These are phyloP conservation scores for Morelia viridis DNA, from an alignment of 2,797 vertebrate species.

Conservation along the genomic window DNA sequence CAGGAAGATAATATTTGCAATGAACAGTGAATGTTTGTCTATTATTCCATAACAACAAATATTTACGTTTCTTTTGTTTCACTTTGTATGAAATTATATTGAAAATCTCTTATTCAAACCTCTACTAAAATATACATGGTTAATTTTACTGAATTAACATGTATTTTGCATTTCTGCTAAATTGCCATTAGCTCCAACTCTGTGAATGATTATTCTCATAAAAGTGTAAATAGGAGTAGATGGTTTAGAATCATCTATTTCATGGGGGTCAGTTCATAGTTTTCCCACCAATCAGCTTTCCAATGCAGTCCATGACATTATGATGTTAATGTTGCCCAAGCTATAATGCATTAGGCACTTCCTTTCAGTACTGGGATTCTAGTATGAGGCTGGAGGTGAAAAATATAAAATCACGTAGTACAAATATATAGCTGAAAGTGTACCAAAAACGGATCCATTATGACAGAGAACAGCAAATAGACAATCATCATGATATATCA, in stretches of 20 bases:
- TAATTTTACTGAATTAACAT: not conserved
- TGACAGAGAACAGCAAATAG: not conserved
- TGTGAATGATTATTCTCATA: not conserved
- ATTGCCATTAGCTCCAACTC: not conserved
- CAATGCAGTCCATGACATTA: not conserved
- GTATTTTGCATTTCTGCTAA: not conserved
- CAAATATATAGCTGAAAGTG: not conserved
- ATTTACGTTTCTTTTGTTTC: not conserved
- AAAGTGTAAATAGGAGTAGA: not conserved
- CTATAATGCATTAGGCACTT: not conserved
- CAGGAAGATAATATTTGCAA: not conserved
- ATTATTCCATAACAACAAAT: not conserved
- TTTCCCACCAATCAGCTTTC: not conserved
- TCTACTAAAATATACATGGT: not conserved
- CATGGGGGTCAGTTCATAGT: not conserved
- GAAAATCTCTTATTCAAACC: not conserved
- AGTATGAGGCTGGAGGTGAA: not conserved
- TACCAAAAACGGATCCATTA: not conserved
- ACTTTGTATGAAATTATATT: not conserved
- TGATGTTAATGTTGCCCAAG: not conserved
- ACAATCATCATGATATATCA: not conserved
- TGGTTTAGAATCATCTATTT: not conserved
- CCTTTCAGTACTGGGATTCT: not conserved
- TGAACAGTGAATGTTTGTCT: not conserved
- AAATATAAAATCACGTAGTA: not conserved